Conservation (phyloP, 1,140 invertebrate species). For the Cephus cinctus region DNA sequence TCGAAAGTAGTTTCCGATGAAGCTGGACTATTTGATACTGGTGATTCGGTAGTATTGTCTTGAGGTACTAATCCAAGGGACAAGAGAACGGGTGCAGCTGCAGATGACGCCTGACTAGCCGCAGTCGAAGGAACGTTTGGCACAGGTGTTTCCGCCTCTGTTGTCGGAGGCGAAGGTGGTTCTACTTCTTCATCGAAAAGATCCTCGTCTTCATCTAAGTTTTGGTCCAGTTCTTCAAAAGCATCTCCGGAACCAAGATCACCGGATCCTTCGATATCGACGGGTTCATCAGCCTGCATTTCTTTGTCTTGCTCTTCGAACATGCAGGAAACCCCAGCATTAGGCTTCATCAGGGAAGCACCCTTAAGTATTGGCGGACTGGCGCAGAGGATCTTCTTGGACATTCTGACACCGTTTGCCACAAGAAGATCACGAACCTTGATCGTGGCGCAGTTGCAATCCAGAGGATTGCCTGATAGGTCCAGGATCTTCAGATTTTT, state of each 20-base stretch:
- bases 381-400: slow-evolving; percentile 35
- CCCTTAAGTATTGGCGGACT: slow-evolving; percentile 33
- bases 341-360: slow-evolving; percentile 27
- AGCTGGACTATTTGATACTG: too few species aligned
- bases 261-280: slow-evolving; percentile 19
- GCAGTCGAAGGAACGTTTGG: not conserved
- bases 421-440: slow-evolving; percentile 34
- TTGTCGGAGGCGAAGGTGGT: not conserved
- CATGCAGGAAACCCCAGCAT: slow-evolving; percentile 28
- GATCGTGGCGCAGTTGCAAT: slow-evolving; percentile 57
- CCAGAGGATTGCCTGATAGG: slow-evolving; percentile 63
- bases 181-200: slow-evolving; percentile 11
- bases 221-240: slow-evolving; percentile 10
- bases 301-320: slow-evolving; percentile 40
- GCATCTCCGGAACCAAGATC: slow-evolving; percentile 20
- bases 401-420: slow-evolving; percentile 31
- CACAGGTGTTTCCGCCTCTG: slow-evolving; percentile 4
- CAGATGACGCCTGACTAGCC: not conserved
- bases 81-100: too few species aligned
- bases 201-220: not conserved
- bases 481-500: slow-evolving; percentile 64
- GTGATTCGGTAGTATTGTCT: too few species aligned
- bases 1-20: too few species aligned
- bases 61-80: not conserved
- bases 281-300: slow-evolving; percentile 45